A percentile compares a stretch with the other conserved stretches of the same genome.
These are phyloP conservation scores for Heliconius erato DNA, from an alignment of 2,888 invertebrate species.

Conservation along the genomic window DNA sequence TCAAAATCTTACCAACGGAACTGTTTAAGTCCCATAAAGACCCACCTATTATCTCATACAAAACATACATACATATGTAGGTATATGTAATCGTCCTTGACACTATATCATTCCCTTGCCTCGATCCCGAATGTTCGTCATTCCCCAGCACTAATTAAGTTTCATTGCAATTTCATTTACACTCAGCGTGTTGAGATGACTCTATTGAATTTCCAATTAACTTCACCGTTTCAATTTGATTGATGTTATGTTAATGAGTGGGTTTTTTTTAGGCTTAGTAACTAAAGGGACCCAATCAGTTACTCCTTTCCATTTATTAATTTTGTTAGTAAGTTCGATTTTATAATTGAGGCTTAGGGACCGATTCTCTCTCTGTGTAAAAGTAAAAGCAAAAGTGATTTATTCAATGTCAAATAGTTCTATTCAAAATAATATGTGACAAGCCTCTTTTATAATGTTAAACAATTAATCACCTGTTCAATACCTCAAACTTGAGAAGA, in stretches of 20 bases:
- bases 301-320: too few species aligned
- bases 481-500: too few species aligned
- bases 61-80: neutral
- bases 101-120: constrained; percentile 22
- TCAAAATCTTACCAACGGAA: neutral
- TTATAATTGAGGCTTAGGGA: too few species aligned
- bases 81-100: constrained; percentile 3
- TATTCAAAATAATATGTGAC: too few species aligned
- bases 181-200: constrained; percentile 24
- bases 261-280: neutral
- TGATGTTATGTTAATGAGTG: constrained; percentile 17
- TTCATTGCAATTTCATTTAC: constrained; percentile 35
- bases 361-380: too few species aligned
- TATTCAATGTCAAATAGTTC: too few species aligned
- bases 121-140: constrained; percentile 27
- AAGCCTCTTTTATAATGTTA: too few species aligned
- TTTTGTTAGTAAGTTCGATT: too few species aligned
- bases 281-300: neutral
- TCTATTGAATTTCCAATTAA: constrained; percentile 35
- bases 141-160: constrained; percentile 32
- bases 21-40: too few species aligned
- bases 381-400: too few species aligned
- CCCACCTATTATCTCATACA: neutral
- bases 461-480: too few species aligned
- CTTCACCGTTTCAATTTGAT: constrained; percentile 18